Base-by-base conservation (phyloP, 1,140 invertebrate species). In the Panulirus ornatus region DNA sequence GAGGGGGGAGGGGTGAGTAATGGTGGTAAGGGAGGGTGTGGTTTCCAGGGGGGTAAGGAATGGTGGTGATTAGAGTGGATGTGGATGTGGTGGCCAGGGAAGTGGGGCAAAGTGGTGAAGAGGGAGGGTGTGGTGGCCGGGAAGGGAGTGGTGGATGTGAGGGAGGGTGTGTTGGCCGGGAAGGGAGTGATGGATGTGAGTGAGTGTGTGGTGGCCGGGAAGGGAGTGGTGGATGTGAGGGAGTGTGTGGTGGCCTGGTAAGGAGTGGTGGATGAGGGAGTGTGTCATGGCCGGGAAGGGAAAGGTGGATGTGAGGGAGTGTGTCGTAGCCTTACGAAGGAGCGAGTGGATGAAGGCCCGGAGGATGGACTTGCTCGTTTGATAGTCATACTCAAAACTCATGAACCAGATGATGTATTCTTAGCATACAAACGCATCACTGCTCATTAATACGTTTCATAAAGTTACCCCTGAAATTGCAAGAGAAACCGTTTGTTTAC, bases 131-230 rank as follows among this genome's bases (percentile, higher is more conserved):
- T n/a, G n/a, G n/a, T n/a, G n/a, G n/a, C n/a, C n/a, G n/a, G n/a
- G n/a, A n/a, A n/a, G n/a, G n/a, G n/a, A n/a, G n/a, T n/a, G n/a
- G n/a, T n/a, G n/a, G n/a, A n/a, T n/a, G n/a, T 44, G 44, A 44
- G 38, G 44, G 76, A 3, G 76, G 14, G n/a, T n/a, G n/a, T n/a
- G n/a, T n/a, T n/a, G n/a, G 76, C 19, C 16, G 40, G 40, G 34
- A 40, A 76, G 73, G 34, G 34, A 79, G 22, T 42, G 76, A 79
- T 30, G 38, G 76, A 30, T 36, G 76, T 79, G 76, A 42, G 76
- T 42, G 44, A 44, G 76, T 51, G 38, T 30, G 44, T 36, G 76
- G 30, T 27, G 38, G 40, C 2, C n/a, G 34, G 2, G 73, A 36
- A 5, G 34, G 73, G 34, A 38, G 34, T 6, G 22, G 76, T 22